phyloP scores from a whole-genome alignment of 1,140 invertebrate genomes.

The Monochamus saltuarius region DNA sequence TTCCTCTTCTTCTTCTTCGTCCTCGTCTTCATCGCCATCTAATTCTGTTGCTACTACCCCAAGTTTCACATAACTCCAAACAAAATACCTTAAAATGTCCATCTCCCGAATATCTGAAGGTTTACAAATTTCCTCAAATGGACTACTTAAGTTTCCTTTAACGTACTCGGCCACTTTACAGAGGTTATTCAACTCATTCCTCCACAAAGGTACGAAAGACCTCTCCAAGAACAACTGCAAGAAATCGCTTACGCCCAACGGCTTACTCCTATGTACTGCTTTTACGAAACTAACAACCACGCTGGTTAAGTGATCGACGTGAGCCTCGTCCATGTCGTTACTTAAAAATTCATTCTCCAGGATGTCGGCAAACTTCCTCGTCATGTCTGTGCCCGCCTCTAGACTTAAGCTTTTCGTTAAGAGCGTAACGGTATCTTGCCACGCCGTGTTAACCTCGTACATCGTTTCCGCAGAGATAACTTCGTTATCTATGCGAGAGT shows the following conservation, averaged over 20 bases:
- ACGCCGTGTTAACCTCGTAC: slow-evolving; percentile 57
- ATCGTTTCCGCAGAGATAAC: slow-evolving; percentile 54
- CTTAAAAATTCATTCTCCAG: slow-evolving; percentile 47
- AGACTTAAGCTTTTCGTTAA: slow-evolving; percentile 25
- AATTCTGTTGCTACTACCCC: slow-evolving; percentile 27
- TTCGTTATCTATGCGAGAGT: slow-evolving; percentile 42
- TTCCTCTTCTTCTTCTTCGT: slow-evolving; percentile 36
- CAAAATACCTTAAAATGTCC: slow-evolving; percentile 38
- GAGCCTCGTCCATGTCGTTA: slow-evolving; percentile 17
- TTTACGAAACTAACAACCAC: slow-evolving; percentile 34
- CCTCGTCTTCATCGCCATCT: slow-evolving; percentile 14
- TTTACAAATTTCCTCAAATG: slow-evolving; percentile 20
- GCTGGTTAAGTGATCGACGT: slow-evolving; percentile 31
- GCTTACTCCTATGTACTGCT: slow-evolving; percentile 28
- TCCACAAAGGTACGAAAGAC: slow-evolving; percentile 27
- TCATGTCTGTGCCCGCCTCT: slow-evolving; percentile 16
- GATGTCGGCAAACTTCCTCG: slow-evolving; percentile 46
- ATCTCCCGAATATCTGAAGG: slow-evolving; percentile 20
- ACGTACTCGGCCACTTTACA: slow-evolving; percentile 40
- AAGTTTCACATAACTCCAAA: slow-evolving; percentile 35
- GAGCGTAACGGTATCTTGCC: slow-evolving; percentile 55
- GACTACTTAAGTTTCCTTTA: slow-evolving; percentile 33
- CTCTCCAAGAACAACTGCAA: slow-evolving; percentile 33
- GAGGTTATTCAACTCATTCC: slow-evolving; percentile 21
- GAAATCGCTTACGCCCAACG: slow-evolving; percentile 26